A percentile compares a stretch with the other conserved stretches of the same genome.
Conservation (phyloP, 2,113 vertebrate species). For the Morone saxatilis region DNA sequence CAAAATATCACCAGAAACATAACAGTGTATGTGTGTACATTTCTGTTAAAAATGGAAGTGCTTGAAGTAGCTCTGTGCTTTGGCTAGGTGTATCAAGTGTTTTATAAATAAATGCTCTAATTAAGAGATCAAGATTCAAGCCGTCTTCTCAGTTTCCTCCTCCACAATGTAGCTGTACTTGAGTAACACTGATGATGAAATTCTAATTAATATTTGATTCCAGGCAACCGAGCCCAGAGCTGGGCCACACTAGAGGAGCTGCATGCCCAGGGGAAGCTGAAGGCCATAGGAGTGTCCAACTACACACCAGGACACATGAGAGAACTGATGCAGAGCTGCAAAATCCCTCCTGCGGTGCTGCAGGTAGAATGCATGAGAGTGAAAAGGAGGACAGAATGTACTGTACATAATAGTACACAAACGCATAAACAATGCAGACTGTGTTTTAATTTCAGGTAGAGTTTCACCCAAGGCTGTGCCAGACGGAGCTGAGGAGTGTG, state of each 20-base stretch:
- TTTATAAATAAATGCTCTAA: neutral
- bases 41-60: neutral
- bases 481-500: constrained; percentile 80
- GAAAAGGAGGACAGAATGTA: neutral
- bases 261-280: constrained; percentile 81
- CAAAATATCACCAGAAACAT: neutral
- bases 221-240: constrained; percentile 80
- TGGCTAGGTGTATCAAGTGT: neutral
- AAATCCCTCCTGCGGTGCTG: constrained; percentile 80
- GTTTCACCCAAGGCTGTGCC: constrained; percentile 86
- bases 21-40: neutral
- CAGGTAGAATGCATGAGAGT: constrained; percentile 57
- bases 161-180: constrained; percentile 2
- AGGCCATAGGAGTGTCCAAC: constrained; percentile 89
- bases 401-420: neutral
- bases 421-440: neutral
- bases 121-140: neutral
- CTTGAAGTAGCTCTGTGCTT: neutral
- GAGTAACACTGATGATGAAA: neutral
- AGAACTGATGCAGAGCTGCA: constrained; percentile 82
- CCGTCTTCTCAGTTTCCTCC: constrained; percentile 20
- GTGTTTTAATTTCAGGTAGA: constrained; percentile 80
- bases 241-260: constrained; percentile 86
- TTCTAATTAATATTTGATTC: constrained; percentile 36
- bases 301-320: constrained; percentile 85